Evolutionary conservation across 2,113 vertebrate species (phyloP), one percentile per base, ranked within the genome.

Genomic region (Xiphias gladius): DNA sequence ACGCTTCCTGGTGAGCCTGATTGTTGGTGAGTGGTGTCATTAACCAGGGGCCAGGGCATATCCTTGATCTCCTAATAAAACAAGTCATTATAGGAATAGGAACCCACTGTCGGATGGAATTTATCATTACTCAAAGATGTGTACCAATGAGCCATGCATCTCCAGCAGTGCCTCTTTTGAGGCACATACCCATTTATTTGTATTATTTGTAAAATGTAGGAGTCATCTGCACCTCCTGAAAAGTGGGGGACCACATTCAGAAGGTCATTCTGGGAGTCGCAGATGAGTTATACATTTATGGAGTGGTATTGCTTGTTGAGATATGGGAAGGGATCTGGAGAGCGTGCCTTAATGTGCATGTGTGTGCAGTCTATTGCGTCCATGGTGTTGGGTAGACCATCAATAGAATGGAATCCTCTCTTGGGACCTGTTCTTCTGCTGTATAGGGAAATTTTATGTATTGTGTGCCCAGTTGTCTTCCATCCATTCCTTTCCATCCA

Each of bases 101-200:
- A 13, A 39, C 28, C 12, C 30, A 48, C 37, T 64, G 35, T 65
- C 59, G 30, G 16, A n/a, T 57, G 41, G n/a, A 55, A 71, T 66
- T 52, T 17, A 48, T 39, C 62, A 72, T 80, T 78, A 77, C 26
- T 80, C 63, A 64, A 41, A 66, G 73, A 86, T 64, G 30, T 20
- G 3, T 68, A 76, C 41, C 67, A 77, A 65, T 77, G 58, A 80
- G 62, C 39, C 58, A 65, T 59, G 55, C 19, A 5, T 55, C 48
- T 65, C n/a, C 62, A 41, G 32, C 26, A 59, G 52, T 20, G 16
- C 19, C 57, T 17, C 52, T 41, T 39, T 39, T 1, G 2, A n/a
- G 43, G 1, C 0, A 4, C 7, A 39, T 39, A 39, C 9, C 6
- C 32, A 35, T 6, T 4, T 3, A 35, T 4, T 6, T 35, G 32